Evolutionary conservation across 2,888 invertebrate genomes (phyloP).

Genomic region (Pollenia angustigena): DNA sequence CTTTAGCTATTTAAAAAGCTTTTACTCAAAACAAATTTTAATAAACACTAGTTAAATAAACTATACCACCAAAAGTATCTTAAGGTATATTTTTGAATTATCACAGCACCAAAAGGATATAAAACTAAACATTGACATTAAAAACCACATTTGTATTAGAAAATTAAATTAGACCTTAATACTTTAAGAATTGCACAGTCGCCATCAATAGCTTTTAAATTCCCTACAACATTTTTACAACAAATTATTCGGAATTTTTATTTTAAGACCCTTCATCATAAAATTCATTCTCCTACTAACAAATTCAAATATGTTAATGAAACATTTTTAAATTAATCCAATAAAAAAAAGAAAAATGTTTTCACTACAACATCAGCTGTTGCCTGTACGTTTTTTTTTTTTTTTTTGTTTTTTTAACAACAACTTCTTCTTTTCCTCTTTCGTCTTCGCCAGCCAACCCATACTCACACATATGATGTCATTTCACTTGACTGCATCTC

Average conservation of each 20-base stretch:
- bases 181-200: too few species aligned
- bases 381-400: slow-evolving; percentile 56
- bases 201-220: too few species aligned
- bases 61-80: too few species aligned
- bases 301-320: slow-evolving; percentile 11
- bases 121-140: too few species aligned
- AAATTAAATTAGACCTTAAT: too few species aligned
- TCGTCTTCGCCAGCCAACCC: slow-evolving; percentile 40
- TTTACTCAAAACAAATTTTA: too few species aligned
- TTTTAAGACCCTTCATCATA: slow-evolving; percentile 26
- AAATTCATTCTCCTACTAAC: background rate
- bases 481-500: slow-evolving; percentile 80
- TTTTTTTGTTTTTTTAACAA: slow-evolving; percentile 11
- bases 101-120: too few species aligned
- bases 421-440: slow-evolving; percentile 32
- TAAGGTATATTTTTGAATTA: too few species aligned
- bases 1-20: too few species aligned
- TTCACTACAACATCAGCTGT: slow-evolving; percentile 74
- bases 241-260: background rate
- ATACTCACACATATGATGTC: slow-evolving; percentile 81
- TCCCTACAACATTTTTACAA: too few species aligned
- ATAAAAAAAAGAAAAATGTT: slow-evolving; percentile 17
- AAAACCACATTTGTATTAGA: too few species aligned
- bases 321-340: slow-evolving; percentile 10
- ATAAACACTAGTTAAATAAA: too few species aligned